phyloP scores from a whole-genome alignment of 2,113 vertebrate genomes.

The Reinhardtius hippoglossoides region DNA sequence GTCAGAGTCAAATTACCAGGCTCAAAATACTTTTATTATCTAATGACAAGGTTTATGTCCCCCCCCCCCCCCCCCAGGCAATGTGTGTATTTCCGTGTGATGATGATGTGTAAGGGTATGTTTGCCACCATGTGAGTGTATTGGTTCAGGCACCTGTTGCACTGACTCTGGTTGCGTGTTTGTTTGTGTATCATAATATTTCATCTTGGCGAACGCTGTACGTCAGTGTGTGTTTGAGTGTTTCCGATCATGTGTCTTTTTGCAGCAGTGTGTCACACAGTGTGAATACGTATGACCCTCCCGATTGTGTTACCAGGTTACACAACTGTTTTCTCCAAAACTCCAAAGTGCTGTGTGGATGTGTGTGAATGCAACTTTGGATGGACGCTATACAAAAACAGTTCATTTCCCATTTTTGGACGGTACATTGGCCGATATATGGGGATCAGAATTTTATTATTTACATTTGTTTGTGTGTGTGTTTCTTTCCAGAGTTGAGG shows the following conservation, averaged over 20 bases:
- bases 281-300: not conserved
- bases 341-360: no score
- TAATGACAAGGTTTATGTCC: constrained; percentile 5
- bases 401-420: no score
- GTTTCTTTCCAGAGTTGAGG: constrained; percentile 82
- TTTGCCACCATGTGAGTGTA: constrained; percentile 10
- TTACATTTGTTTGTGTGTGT: not conserved
- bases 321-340: not conserved
- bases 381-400: no score
- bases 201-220: constrained; percentile 17
- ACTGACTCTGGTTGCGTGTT: no score
- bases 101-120: not conserved
- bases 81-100: constrained; percentile 10
- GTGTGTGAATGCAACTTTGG: no score
- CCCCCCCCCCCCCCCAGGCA: not conserved
- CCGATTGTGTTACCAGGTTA: constrained; percentile 36
- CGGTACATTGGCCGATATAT: no score
- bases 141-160: not conserved
- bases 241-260: constrained; percentile 19
- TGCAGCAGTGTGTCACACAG: not conserved
- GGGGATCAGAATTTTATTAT: no score
- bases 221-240: constrained; percentile 17
- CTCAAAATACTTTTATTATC: not conserved
- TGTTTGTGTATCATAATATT: constrained; percentile 25
- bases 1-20: not conserved